Evolutionary conservation across 37 sponge, comb jelly and placozoan species (phyloP), one percentile per base, ranked within the genome.

Genomic region (Crambe crambe): DNA sequence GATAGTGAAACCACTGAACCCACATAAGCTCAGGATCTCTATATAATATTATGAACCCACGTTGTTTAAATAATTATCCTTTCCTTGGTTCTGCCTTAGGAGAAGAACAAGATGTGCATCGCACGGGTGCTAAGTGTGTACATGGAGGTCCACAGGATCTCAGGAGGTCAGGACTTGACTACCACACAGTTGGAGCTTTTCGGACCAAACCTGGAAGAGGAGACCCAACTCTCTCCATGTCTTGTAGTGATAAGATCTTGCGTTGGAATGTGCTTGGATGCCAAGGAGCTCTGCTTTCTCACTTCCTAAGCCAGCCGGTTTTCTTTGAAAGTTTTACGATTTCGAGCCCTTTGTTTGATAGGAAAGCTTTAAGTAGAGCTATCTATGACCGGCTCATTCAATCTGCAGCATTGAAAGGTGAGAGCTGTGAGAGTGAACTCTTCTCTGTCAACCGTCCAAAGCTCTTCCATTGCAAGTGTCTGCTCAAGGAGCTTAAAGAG

Each of bases 161-260:
- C 20, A 82, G 70, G 44, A 23, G 17, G 0, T 74, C 87, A n/a
- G 91, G 94, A 3, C 25, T 27, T 9, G 70, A 26, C 29, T 94
- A 94, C 59, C 94, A 94, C 76, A 68, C 29, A 35, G 9, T 59
- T 36, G 92, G 95, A 59, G 73, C 51, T 6, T 58, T 87, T 39
- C 82, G 95, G 6, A 87, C 92, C 30, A 94, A 94, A 42, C 95
- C 95, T 29, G 95, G 95, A 2, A 80, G 92, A 29, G 95, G 95
- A 25, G 82, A 94, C 37, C 95, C 92, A 22, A 94, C 95, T 30
- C 63, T 73, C 35, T 80, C 81, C 76, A 91, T 91, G 89, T 87
- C 92, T 2, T 94, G 95, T 76, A 91, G 92, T 71, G 95, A 94
- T 64, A 94, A 94, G 74, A 79, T 94, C 63, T 37, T 90, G 58